Evolutionary conservation across 2,888 invertebrate species (phyloP).

Genomic region (Strigamia transsilvanica): DNA sequence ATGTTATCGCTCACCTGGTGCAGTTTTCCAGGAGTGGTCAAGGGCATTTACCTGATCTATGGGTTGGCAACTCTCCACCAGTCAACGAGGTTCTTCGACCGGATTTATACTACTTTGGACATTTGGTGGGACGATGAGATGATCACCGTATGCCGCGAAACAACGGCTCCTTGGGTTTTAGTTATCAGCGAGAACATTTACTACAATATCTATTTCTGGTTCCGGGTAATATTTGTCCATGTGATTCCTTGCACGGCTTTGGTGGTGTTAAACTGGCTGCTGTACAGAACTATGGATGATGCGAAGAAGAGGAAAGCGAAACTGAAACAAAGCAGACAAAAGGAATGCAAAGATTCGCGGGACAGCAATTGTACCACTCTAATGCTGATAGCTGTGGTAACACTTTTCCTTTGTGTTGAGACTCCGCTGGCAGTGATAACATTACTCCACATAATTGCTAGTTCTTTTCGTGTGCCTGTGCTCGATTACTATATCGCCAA

Average conservation of each 20-base stretch:
- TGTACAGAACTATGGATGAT: constrained; percentile 84
- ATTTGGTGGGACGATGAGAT: constrained; percentile 58
- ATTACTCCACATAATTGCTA: constrained; percentile 81
- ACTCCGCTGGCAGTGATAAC: constrained; percentile 85
- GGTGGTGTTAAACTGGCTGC: constrained; percentile 84
- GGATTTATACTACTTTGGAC: constrained; percentile 60
- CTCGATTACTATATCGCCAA: constrained; percentile 79
- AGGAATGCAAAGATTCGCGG: constrained; percentile 79
- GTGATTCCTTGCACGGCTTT: constrained; percentile 86
- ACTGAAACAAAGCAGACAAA: constrained; percentile 79
- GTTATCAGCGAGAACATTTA: constrained; percentile 77
- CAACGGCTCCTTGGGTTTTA: constrained; percentile 75
- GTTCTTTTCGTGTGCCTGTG: constrained; percentile 75
- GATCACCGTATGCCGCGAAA: constrained; percentile 58
- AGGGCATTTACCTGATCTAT: constrained; percentile 80
- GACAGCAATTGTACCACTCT: constrained; percentile 86
- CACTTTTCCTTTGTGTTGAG: constrained; percentile 82
- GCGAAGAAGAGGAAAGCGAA: constrained; percentile 82
- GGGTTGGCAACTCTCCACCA: constrained; percentile 83
- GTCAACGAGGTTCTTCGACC: constrained; percentile 82
- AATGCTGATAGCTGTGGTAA: constrained; percentile 87
- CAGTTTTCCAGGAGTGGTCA: constrained; percentile 75
- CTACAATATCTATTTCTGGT: constrained; percentile 82
- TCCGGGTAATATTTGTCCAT: constrained; percentile 91
- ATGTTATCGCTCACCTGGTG: constrained; percentile 82